These are phyloP conservation scores for Eupithecia subumbrata DNA, from an alignment of 2,888 invertebrate species.

Conservation along the genomic window DNA sequence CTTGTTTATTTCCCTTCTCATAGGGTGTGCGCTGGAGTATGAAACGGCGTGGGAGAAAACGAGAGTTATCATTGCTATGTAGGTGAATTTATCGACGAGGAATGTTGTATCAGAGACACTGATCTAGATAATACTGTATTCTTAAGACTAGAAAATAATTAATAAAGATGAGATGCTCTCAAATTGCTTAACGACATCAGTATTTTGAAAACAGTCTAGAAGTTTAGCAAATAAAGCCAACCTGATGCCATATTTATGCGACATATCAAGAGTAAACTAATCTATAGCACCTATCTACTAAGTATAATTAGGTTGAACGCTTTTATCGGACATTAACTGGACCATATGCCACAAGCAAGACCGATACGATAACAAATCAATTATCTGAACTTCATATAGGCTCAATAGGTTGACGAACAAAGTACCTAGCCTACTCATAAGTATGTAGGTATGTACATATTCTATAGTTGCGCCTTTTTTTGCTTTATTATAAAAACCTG, in stretches of 20 bases:
- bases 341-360: conserved; percentile 32
- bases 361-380: conserved; percentile 46
- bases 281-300: neutral
- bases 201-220: neutral
- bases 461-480: neutral
- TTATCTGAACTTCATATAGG: conserved; percentile 17
- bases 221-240: neutral
- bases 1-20: conserved; percentile 36
- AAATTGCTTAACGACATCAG: neutral
- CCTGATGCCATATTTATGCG: neutral
- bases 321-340: conserved; percentile 50
- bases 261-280: neutral
- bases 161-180: conserved; percentile 7
- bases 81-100: conserved; percentile 41
- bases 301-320: conserved; percentile 39
- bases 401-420: neutral
- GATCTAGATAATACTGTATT: neutral
- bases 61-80: conserved; percentile 63
- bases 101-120: conserved; percentile 3
- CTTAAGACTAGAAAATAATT: neutral
- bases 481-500: conserved; percentile 2
- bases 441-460: neutral
- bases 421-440: neutral
- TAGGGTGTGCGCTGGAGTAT: conserved; percentile 71
- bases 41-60: conserved; percentile 68